Percentiles rank a stretch among this genome's conserved stretches.
phyloP scores from a whole-genome alignment of 2,113 vertebrate genomes.

The Brachionichthys hirsutus region DNA sequence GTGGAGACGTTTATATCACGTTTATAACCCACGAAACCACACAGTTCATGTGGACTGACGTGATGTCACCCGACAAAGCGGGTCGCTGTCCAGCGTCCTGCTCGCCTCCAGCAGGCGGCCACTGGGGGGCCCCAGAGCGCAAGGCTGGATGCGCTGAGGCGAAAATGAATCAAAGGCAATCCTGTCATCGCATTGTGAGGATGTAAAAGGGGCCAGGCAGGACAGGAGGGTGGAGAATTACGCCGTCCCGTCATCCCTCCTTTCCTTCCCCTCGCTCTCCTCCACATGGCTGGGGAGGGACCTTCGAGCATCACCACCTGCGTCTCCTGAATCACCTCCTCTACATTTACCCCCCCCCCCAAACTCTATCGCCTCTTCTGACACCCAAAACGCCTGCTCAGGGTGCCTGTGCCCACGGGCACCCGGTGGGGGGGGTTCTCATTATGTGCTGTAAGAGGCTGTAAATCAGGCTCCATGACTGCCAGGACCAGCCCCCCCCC shows the following conservation, averaged over 20 bases:
- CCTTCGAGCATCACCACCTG: slow-evolving; percentile 77
- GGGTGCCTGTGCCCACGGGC: slow-evolving; percentile 56
- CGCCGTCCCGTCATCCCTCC: slow-evolving; percentile 51
- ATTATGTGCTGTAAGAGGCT: slow-evolving; percentile 78
- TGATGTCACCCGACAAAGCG: not conserved
- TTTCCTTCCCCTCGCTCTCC: not conserved
- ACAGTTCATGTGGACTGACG: too few relatives aligned
- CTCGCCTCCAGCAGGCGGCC: slow-evolving; percentile 9
- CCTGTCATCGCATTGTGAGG: slow-evolving; percentile 65
- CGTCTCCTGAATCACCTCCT: slow-evolving; percentile 52
- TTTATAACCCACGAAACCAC: too few relatives aligned
- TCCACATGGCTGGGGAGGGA: slow-evolving; percentile 56
- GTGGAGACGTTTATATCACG: too few relatives aligned
- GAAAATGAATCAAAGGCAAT: slow-evolving; percentile 56
- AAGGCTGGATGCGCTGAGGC: slow-evolving; percentile 23
- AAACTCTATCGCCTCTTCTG: slow-evolving; percentile 33
- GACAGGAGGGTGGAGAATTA: slow-evolving; percentile 58
- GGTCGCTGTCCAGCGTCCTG: slow-evolving; percentile 10
- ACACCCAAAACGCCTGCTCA: slow-evolving; percentile 52
- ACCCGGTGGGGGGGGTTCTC: slow-evolving; percentile 64
- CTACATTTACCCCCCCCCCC: not conserved
- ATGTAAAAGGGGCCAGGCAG: slow-evolving; percentile 49
- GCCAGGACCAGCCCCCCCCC: slow-evolving; percentile 67
- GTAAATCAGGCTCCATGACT: slow-evolving; percentile 81
- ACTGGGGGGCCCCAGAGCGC: slow-evolving; percentile 56